Conservation (phyloP, 1,140 invertebrate species). For the Aphis craccivora region DNA sequence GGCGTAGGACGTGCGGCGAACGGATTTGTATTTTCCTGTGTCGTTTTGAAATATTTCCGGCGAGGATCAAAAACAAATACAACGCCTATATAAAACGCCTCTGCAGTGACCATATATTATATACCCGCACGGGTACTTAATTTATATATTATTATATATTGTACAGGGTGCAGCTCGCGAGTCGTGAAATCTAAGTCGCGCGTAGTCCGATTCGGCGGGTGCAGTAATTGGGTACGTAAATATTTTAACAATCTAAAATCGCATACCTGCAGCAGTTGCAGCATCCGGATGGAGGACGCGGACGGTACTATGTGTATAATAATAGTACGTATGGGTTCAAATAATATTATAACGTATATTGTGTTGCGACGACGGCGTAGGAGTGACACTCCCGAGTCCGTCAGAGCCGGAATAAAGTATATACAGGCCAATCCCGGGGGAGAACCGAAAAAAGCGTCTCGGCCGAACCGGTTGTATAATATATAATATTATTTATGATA, state of each 20-base stretch:
- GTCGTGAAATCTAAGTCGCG: not conserved
- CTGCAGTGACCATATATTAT: not conserved
- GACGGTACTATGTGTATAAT: not conserved
- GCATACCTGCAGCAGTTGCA: not conserved
- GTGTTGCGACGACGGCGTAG: constrained; percentile 18
- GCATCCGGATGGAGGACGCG: not conserved
- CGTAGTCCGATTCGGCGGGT: not conserved
- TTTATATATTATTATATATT: not conserved
- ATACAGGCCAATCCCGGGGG: not conserved
- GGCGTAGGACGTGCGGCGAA: not conserved
- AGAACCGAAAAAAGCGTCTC: not conserved
- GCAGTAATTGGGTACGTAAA: not conserved
- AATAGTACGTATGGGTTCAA: not conserved
- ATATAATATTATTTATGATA: too few species aligned
- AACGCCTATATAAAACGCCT: not conserved
- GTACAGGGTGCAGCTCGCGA: not conserved
- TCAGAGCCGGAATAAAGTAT: not conserved
- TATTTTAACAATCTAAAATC: not conserved
- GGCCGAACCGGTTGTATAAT: constrained; percentile 12
- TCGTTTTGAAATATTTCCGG: not conserved
- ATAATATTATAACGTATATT: not conserved
- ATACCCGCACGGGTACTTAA: not conserved
- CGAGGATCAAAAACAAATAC: not conserved
- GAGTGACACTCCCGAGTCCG: constrained; percentile 43
- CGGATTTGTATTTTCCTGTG: not conserved